Base-by-base conservation (phyloP, 2,888 invertebrate species). In the Alsophila aescularia region DNA sequence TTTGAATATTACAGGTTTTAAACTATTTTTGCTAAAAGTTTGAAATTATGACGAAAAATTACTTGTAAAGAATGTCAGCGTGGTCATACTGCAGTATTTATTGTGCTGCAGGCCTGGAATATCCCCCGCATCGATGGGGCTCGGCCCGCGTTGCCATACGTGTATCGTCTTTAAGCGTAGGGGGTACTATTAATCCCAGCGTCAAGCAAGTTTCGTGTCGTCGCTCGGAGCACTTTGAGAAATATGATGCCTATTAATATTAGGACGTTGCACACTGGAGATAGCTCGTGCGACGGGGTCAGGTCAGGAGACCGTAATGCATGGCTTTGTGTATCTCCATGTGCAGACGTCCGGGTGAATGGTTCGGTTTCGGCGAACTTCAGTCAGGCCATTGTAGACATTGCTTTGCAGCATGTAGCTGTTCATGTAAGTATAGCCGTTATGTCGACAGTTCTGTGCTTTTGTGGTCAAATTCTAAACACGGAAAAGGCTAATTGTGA, bases 191-290 rank as follows among this genome's bases (percentile, higher is more conserved):
- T 81, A 80, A 84, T 83, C 74, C 72, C 71, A 70, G 71, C 77
- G 82, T 83, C 83, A 81, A 75, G 78, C 74, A 75, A 79, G 81
- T 80, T 77, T 79, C 78, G 75, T 82, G 83, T 85, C 84, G 79
- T 79, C 82, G 72, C 50, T 74, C 75, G 70, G 75, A 77, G 77
- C 75, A 77, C 71, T 70, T 72, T 64, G 80, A 81, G 85, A 88
- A 81, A 86, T 88, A 87, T 88, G 84, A 82, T 69, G 72, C 81
- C 79, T 79, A 87, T 89, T 85, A 85, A 88, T 88, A 87, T 83
- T 85, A 81, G 79, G 81, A 75, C 83, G 83, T 79, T 85, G 87
- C 80, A 81, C 77, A 79, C 75, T 69, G 69, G 77, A 87, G 87
- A 88, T 87, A 86, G 72, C 80, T 76, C 67, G 71, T 67, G 72